Percentiles rank a stretch among this genome's conserved stretches.
Conservation (phyloP, 2,888 invertebrate species). For the Monochamus alternatus region DNA sequence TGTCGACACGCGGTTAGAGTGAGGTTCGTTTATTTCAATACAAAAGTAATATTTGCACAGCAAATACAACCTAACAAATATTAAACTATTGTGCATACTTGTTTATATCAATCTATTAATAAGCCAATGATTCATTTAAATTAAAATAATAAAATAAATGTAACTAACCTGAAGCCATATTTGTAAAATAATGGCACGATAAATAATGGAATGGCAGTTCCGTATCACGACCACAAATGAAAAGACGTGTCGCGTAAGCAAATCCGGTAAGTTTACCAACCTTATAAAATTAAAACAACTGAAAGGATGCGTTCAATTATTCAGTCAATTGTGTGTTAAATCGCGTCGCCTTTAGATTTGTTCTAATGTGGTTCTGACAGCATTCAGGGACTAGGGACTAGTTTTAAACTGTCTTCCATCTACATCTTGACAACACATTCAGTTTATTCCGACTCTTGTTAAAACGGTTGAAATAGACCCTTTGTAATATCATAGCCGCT, state of each 20-base stretch:
- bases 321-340: not conserved
- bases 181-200: slow-evolving; percentile 51
- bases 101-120: not conserved
- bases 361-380: too few relatives aligned
- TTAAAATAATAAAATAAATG: slow-evolving; percentile 26
- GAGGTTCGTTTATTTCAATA: slow-evolving; percentile 40
- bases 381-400: too few relatives aligned
- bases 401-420: too few relatives aligned
- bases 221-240: not conserved
- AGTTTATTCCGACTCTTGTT: too few relatives aligned
- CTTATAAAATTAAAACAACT: slow-evolving; percentile 1
- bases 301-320: not conserved
- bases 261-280: slow-evolving; percentile 30
- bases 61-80: slow-evolving; percentile 8
- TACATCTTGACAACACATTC: too few relatives aligned
- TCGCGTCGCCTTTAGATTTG: too few relatives aligned
- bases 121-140: not conserved
- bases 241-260: slow-evolving; percentile 9
- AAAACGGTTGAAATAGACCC: too few relatives aligned
- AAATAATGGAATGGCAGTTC: slow-evolving; percentile 10
- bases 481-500: too few relatives aligned
- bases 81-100: not conserved
- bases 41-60: slow-evolving; percentile 22
- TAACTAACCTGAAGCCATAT: slow-evolving; percentile 63
- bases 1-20: slow-evolving; percentile 44